Conservation (phyloP, 2,888 invertebrate genomes). For the Limnephilus marmoratus region DNA sequence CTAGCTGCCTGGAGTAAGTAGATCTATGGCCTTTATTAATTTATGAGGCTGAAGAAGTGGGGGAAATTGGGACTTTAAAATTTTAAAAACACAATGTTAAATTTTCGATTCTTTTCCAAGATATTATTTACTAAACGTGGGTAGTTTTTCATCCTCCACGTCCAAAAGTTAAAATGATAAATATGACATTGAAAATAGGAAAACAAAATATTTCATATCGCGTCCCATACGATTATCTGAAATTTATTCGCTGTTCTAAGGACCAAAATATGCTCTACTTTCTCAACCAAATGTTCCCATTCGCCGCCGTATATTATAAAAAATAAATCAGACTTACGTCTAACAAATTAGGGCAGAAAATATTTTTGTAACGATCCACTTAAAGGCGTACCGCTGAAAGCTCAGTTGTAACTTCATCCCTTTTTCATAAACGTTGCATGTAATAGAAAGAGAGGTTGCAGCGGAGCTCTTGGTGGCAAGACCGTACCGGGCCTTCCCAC, state of each 20-base stretch:
- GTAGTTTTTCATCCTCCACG: not conserved
- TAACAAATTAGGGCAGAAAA: conserved; percentile 61
- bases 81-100: not conserved
- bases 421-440: not conserved
- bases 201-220: not conserved
- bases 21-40: too few relatives aligned
- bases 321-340: conserved; percentile 21
- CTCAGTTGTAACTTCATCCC: not conserved
- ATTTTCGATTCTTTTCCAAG: not conserved
- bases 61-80: too few relatives aligned
- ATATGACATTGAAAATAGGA: not conserved
- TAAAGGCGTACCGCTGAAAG: not conserved
- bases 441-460: not conserved
- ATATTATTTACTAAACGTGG: not conserved
- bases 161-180: not conserved
- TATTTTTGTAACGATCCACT: conserved; percentile 61
- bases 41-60: too few relatives aligned
- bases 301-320: not conserved
- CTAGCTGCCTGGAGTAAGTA: too few relatives aligned
- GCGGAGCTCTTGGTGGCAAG: not conserved
- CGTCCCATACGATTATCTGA: conserved; percentile 1
- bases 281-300: conserved; percentile 6
- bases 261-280: conserved; percentile 22
- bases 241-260: not conserved
- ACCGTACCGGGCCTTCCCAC: conserved; percentile 45